Evolutionary conservation across 2,888 invertebrate species (phyloP), one percentile per base, ranked within the genome.

Genomic region (Amiota communis): DNA sequence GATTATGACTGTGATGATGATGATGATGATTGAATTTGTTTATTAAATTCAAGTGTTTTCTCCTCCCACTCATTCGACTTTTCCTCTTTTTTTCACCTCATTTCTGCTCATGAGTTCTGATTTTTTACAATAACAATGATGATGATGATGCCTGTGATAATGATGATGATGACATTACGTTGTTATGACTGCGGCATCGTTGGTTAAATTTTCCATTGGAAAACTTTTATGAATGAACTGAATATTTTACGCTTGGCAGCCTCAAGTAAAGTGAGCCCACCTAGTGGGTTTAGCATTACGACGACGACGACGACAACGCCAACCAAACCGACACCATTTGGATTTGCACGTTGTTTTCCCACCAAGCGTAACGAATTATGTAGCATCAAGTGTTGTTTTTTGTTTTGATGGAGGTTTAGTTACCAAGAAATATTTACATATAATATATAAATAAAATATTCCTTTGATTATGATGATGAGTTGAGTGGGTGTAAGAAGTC

Each of bases 321-420:
- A 63, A 8, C 11, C 63, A 63, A n/a, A 53, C 53, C 13, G 53
- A 53, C 53, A 53, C 36, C 36, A 36, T 36, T 36, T 36, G 36
- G 36, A 6, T 36, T 36, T 36, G 36, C 36, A 36, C 36, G 36
- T 36, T 6, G 36, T 36, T 36, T 36, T 36, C 36, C 36, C 83
- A 84, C 84, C 78, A 76, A 82, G 82, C 82, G 82, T 79, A 82
- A 82, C 82, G 84, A 85, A 85, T 56, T 23, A 20, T 61, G 61
- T 36, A 17, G 20, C 15, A 36, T 36, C 36, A 36, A 6, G 36
- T 36, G 36, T 6, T 63, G 53, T 57, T 15, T 77, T 77, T 53
- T 53, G 53, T 8, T 53, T 53, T 53, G 53, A 17, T 17, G 56
- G 15, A 20, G 59, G 8, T 20, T 59, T 23, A 20, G n/a, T 59